Evolutionary conservation across 2,888 invertebrate species (phyloP).

Genomic region (Ophraella communa): DNA sequence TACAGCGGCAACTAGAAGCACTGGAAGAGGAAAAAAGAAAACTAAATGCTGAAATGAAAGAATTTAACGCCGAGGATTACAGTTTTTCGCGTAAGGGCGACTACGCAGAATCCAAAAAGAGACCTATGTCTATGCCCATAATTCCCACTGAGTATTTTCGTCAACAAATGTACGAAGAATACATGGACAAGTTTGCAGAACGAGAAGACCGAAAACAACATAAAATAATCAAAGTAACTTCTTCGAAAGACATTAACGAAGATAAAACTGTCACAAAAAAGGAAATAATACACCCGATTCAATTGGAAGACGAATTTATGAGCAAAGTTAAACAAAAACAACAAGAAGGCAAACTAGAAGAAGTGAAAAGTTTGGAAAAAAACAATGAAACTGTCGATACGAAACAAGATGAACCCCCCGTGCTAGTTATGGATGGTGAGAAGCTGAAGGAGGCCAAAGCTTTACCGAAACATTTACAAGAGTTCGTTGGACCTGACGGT

Average conservation of each 20-base stretch:
- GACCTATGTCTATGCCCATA: constrained; percentile 53
- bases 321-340: constrained; percentile 75
- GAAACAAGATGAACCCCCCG: constrained; percentile 48
- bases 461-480: constrained; percentile 79
- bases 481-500: constrained; percentile 67
- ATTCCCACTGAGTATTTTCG: constrained; percentile 74
- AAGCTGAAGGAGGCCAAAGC: constrained; percentile 69
- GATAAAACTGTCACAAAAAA: constrained; percentile 34
- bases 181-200: constrained; percentile 78
- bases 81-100: constrained; percentile 61
- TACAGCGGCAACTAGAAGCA: constrained; percentile 69
- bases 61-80: constrained; percentile 61
- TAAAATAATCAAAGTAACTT: constrained; percentile 81
- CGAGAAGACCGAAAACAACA: constrained; percentile 79
- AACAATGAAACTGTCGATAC: constrained; percentile 20
- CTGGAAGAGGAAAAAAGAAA: constrained; percentile 66
- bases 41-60: constrained; percentile 52
- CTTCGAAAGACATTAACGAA: constrained; percentile 48
- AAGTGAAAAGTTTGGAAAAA: constrained; percentile 43
- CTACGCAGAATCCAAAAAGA: constrained; percentile 52
- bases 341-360: constrained; percentile 61
- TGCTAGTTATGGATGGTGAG: constrained; percentile 71
- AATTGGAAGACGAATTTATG: constrained; percentile 79
- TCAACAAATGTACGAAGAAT: constrained; percentile 85
- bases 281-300: constrained; percentile 60